Evolutionary conservation across 1,140 invertebrate species (phyloP).

Genomic region (Hyles vespertilio): DNA sequence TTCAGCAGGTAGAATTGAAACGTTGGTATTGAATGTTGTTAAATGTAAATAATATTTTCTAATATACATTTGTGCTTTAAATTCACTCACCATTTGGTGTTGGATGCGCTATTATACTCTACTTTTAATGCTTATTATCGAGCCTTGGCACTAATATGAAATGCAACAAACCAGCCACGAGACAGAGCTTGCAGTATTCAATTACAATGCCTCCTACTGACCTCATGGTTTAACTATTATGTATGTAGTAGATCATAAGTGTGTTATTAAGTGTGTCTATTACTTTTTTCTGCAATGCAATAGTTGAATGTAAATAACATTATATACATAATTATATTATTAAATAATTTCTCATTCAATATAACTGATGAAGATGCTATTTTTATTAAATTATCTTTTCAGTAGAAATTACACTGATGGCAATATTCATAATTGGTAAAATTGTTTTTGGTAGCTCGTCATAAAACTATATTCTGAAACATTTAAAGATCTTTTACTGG

Average conservation of each 20-base stretch:
- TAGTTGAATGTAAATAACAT: not conserved
- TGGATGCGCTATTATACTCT: constrained; percentile 42
- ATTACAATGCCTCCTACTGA: too few species aligned
- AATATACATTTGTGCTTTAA: constrained; percentile 30
- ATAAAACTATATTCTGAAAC: too few species aligned
- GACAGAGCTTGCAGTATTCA: constrained; percentile 62
- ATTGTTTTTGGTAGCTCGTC: too few species aligned
- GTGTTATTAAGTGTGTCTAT: not conserved
- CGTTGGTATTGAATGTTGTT: constrained; percentile 45
- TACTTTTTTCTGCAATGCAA: not conserved
- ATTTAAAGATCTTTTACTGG: not conserved
- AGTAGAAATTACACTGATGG: too few species aligned
- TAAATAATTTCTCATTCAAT: too few species aligned
- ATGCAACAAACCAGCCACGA: constrained; percentile 69
- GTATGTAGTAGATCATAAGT: not conserved
- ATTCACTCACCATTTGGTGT: constrained; percentile 40
- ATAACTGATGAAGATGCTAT: too few species aligned
- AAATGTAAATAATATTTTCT: constrained; percentile 47
- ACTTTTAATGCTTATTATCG: constrained; percentile 46
- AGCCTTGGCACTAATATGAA: constrained; percentile 44
- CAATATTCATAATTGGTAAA: too few species aligned
- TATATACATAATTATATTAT: too few species aligned
- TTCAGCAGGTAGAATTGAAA: constrained; percentile 63
- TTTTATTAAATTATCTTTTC: too few species aligned
- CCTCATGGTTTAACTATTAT: not conserved